Base-by-base conservation (phyloP, 2,888 invertebrate genomes). In the Apoderus coryli region DNA sequence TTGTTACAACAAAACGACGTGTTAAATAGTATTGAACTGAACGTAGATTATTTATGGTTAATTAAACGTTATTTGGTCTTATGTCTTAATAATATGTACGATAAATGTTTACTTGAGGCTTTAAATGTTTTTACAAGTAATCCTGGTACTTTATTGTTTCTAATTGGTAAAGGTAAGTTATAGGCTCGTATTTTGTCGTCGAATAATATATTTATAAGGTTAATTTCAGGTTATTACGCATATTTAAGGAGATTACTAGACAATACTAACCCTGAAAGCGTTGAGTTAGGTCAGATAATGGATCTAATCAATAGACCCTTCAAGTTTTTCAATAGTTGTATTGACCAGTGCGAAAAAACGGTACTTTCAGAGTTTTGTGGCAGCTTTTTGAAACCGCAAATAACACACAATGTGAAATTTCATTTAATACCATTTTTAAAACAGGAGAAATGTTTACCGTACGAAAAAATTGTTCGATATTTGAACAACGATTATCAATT, bases 251-350 rank as follows among this genome's bases (percentile, higher is more conserved):
- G 61, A 32, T 53, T 88, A 29, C 50, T 89, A 41, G 80, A 85
- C 39, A 38, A 33, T 27, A 60, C 81, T n/a, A n/a, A n/a, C n/a
- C n/a, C n/a, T 77, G 13, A 72, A 73, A 5, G 59, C 76, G 41
- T 69, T 73, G 42, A 33, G 7, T 29, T 44, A 15, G 77, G 80
- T 24, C 66, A 77, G 37, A 61, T 86, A 2, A 59, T 84, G 33
- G 74, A 78, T 44, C 69, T 90, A 47, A 69, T 89, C 34, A 67
- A 76, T 44, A 67, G 79, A 40, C 88, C 90, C 0, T 61, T 90
- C 32, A 60, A 64, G 16, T 60, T 75, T 36, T 62, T 72, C 26
- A 56, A 64, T 24, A n/a, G n/a, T n/a, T n/a, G n/a, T n/a, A n/a
- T n/a, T n/a, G n/a, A n/a, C n/a, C n/a, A n/a, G n/a, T n/a, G n/a